These are phyloP conservation scores for Dolichomitus sp. DNA, from an alignment of 2,888 invertebrate species.

Conservation along the genomic window DNA sequence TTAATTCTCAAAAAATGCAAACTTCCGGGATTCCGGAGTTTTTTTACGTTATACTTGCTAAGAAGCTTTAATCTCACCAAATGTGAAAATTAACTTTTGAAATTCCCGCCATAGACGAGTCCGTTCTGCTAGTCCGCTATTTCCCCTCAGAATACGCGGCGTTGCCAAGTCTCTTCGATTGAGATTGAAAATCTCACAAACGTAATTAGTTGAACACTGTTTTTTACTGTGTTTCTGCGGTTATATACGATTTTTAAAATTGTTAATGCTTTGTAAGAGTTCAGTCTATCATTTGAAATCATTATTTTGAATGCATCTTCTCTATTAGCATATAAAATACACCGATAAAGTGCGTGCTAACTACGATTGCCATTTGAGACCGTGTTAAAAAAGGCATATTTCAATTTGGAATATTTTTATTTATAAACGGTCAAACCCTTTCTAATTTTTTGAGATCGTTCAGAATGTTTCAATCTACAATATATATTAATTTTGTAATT, in stretches of 20 bases:
- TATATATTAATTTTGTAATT: too few species aligned
- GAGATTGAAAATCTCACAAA: slow-evolving; percentile 1
- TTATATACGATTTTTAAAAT: neutral
- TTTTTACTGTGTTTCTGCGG: neutral
- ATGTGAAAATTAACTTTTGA: neutral
- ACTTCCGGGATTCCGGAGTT: too few species aligned
- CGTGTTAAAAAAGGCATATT: neutral
- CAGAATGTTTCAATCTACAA: too few species aligned
- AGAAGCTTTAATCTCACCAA: too few species aligned
- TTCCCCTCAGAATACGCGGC: neutral
- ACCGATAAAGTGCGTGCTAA: neutral
- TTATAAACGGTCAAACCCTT: neutral
- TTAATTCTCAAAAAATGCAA: too few species aligned
- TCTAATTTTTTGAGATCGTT: neutral
- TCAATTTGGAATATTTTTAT: neutral
- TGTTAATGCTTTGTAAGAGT: neutral
- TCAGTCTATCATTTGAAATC: neutral
- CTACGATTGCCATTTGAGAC: neutral
- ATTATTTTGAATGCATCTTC: neutral
- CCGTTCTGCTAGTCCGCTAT: neutral
- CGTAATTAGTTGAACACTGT: neutral
- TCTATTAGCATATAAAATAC: neutral
- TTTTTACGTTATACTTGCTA: too few species aligned
- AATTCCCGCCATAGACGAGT: neutral
- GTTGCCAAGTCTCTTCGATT: neutral